Percentiles rank a stretch among this genome's conserved stretches.
Conservation (phyloP, 2,888 invertebrate genomes). For the Acronicta alni region DNA sequence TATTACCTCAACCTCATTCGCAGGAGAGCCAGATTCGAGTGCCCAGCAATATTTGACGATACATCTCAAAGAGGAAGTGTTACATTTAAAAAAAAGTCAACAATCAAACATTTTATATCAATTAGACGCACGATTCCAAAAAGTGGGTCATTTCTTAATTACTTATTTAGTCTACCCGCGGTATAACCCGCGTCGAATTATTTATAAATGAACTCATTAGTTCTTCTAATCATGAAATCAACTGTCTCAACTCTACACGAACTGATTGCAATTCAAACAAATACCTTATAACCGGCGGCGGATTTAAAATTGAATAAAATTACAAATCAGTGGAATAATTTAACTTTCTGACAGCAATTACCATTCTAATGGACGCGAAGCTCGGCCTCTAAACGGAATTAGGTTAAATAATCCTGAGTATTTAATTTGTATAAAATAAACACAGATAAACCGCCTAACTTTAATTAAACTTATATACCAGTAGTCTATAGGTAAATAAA, state of each 20-base stretch:
- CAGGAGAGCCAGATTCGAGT: too few relatives aligned
- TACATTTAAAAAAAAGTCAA: too few relatives aligned
- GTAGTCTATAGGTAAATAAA: slow-evolving; percentile 30
- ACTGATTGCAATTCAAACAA: slow-evolving; percentile 40
- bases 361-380: slow-evolving; percentile 40
- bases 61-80: too few relatives aligned
- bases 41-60: too few relatives aligned
- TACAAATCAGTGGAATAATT: slow-evolving; percentile 48
- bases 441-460: slow-evolving; percentile 35
- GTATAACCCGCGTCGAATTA: too few relatives aligned
- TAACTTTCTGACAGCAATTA: slow-evolving; percentile 53
- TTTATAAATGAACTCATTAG: slow-evolving; percentile 11
- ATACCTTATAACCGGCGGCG: slow-evolving; percentile 9
- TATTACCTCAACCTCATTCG: too few relatives aligned
- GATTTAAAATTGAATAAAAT: slow-evolving; percentile 40
- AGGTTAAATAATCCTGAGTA: slow-evolving; percentile 20
- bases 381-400: slow-evolving; percentile 44
- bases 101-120: too few relatives aligned
- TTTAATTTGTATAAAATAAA: slow-evolving; percentile 32
- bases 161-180: too few relatives aligned
- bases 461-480: slow-evolving; percentile 31
- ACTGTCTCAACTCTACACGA: slow-evolving; percentile 7
- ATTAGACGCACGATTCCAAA: too few relatives aligned
- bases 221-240: slow-evolving; percentile 18
- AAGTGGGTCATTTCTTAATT: too few relatives aligned